These are phyloP conservation scores for Camponotus fellah DNA, from an alignment of 2,888 invertebrate species.

Conservation along the genomic window DNA sequence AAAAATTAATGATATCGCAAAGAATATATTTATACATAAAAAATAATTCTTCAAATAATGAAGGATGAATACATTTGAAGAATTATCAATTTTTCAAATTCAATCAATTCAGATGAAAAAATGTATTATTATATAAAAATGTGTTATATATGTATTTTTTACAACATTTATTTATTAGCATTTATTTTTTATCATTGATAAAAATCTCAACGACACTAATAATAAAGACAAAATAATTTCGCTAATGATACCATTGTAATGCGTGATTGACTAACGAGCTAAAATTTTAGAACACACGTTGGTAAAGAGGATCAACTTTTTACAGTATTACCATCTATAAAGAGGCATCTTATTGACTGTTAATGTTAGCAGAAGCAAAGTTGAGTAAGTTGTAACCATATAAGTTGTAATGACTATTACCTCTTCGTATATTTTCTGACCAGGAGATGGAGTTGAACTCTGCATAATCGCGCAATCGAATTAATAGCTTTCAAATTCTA, in stretches of 20 bases:
- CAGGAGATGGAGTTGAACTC: slow-evolving; percentile 38
- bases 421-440: slow-evolving; percentile 3
- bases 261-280: neutral
- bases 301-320: slow-evolving; percentile 14
- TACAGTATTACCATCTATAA: slow-evolving; percentile 34
- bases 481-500: neutral
- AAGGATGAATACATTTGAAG: neutral
- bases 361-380: neutral
- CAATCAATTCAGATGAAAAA: neutral
- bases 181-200: neutral
- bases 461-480: neutral
- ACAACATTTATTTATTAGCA: neutral
- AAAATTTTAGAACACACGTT: slow-evolving; percentile 12
- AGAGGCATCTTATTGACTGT: slow-evolving; percentile 15
- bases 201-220: neutral
- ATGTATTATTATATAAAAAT: too few relatives aligned
- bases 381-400: neutral
- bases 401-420: neutral
- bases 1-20: neutral
- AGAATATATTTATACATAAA: neutral
- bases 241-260: neutral
- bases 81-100: neutral
- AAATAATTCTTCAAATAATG: neutral
- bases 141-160: too few relatives aligned
- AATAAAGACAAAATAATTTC: neutral